Percentiles rank a stretch among this genome's conserved stretches.
Conservation (phyloP, 1,140 invertebrate species). For the Drosophila busckii region DNA sequence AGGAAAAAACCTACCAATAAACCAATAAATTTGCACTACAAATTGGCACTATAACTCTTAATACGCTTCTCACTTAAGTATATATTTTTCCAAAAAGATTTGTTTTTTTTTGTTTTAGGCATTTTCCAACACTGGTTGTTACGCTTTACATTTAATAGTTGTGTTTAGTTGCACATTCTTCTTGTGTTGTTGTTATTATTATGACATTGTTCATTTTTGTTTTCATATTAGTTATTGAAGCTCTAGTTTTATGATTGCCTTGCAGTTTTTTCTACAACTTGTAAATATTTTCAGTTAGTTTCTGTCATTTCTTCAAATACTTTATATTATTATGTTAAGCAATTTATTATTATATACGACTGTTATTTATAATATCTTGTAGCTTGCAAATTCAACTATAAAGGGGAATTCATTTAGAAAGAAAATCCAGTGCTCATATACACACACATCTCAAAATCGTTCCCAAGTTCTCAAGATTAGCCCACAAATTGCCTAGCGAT, state of each 20-base stretch:
- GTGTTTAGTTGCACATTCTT: too few species aligned
- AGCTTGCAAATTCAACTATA: too few species aligned
- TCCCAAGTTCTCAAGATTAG: too few species aligned
- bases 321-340: constrained; percentile 45
- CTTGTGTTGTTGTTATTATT: too few species aligned
- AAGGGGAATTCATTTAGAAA: too few species aligned
- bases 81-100: constrained; percentile 73
- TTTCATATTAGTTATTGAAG: constrained; percentile 65
- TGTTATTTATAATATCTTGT: too few species aligned
- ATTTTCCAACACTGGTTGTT: constrained; percentile 26
- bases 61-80: constrained; percentile 45
- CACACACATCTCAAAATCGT: too few species aligned
- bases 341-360: constrained; percentile 27
- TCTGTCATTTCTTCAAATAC: constrained; percentile 13
- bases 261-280: constrained; percentile 65
- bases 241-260: constrained; percentile 79
- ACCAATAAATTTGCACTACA: constrained; percentile 68
- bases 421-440: too few species aligned
- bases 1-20: constrained; percentile 34
- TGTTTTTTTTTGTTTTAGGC: constrained; percentile 34
- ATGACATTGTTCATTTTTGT: constrained; percentile 46
- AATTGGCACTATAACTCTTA: constrained; percentile 71
- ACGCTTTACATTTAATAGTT: constrained; percentile 21
- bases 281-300: constrained; percentile 37
- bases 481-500: too few species aligned